phyloP scores from a whole-genome alignment of 2,888 invertebrate genomes.

The Noctua janthina region DNA sequence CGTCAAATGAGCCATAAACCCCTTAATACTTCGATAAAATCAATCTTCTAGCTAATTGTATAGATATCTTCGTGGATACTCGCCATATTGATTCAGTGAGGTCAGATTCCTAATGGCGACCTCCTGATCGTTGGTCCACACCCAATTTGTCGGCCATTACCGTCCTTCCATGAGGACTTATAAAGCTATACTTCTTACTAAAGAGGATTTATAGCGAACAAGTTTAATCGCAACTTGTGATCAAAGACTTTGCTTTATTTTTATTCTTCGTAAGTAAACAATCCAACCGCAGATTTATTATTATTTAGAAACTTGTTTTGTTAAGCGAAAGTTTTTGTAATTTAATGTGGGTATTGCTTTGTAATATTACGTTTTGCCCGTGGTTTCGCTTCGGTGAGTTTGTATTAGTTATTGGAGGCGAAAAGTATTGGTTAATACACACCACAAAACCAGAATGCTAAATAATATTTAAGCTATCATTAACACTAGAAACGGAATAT shows the following conservation, averaged over 20 bases:
- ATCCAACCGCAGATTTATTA: constrained; percentile 49
- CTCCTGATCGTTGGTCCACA: constrained; percentile 57
- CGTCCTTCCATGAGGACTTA: constrained; percentile 53
- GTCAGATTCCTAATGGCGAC: constrained; percentile 59
- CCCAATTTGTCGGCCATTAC: constrained; percentile 61
- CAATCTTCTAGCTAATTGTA: constrained; percentile 22
- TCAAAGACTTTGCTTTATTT: constrained; percentile 49
- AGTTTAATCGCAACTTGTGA: constrained; percentile 47
- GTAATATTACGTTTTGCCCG: constrained; percentile 19
- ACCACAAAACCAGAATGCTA: not conserved
- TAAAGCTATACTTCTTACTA: constrained; percentile 60
- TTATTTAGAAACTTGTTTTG: constrained; percentile 48
- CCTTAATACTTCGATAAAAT: constrained; percentile 1
- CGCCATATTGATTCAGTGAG: constrained; percentile 46
- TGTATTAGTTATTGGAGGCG: not conserved
- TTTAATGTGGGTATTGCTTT: constrained; percentile 30
- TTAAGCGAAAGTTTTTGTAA: constrained; percentile 44
- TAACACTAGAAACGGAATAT: too few relatives aligned
- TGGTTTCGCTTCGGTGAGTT: constrained; percentile 10
- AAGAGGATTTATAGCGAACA: constrained; percentile 51
- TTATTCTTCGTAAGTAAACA: constrained; percentile 49
- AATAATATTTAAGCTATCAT: not conserved
- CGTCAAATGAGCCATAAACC: not conserved
- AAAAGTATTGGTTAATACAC: not conserved
- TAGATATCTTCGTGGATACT: constrained; percentile 19